Base-by-base conservation (phyloP, 92 coral and sea anemone species). In the Palythoa grandiflora region DNA sequence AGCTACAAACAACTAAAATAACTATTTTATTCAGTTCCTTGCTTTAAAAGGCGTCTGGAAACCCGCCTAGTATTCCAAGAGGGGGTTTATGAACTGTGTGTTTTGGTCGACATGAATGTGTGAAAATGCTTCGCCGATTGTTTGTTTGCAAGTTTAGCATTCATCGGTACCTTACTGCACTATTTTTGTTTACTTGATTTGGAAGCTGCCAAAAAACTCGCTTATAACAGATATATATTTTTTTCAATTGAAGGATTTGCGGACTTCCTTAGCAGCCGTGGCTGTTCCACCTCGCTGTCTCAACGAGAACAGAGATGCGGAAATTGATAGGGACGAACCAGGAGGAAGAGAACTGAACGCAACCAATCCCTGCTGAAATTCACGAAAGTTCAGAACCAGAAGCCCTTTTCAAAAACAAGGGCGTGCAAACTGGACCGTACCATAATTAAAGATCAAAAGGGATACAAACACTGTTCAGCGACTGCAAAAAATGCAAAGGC, bases 371-470 rank as follows among this genome's bases (percentile, higher is more conserved):
- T 72, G 77, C 77, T 72, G 77, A 37, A 38, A 21, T 72, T 72
- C 77, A 72, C 52, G 53, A 72, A 72, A 72, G 51, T 72, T 72
- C 53, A 72, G 77, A 72, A 72, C 77, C 77, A 39, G 77, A 72
- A 72, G 50, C 77, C 77, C 53, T 72, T 72, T 72, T 15, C 77
- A 72, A 72, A 72, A 72, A 72, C 77, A 72, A 72, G 5, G 77
- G 77, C 52, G 77, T 72, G 52, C 77, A 37, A 70, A 37, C 77
- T 39, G 50, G 77, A 72, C 10, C 52, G 52, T 72, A 72, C 44
- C 77, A 72, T 57, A 57, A 57, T 72, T 72, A 72, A 14, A 72
- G 77, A 72, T 72, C 77, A 14, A 38, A 72, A 72, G 38, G 77
- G 16, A 72, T 72, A 72, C 53, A 72, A 72, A 72, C 77, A 11